Percentiles rank a stretch among this genome's conserved stretches.
Conservation (phyloP, 2,888 invertebrate genomes). For the Scaptomyza cyrtandrae region DNA sequence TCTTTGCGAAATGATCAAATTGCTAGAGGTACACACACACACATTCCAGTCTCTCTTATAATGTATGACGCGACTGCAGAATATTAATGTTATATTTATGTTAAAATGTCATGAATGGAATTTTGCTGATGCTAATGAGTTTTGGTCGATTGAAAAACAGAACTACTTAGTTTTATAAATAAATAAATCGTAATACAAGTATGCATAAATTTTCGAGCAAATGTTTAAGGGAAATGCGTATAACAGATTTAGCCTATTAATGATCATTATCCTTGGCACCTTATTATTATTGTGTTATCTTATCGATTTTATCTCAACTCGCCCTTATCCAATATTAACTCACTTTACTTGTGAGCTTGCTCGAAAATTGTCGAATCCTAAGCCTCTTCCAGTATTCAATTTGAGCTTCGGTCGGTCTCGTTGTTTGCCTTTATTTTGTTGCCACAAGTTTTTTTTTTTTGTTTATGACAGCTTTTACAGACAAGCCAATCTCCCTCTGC, state of each 20-base stretch:
- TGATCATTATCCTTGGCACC: not conserved
- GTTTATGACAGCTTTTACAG: constrained; percentile 64
- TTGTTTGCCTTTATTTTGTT: not conserved
- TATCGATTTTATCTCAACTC: not conserved
- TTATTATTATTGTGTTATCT: too few relatives aligned
- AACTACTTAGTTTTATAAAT: not conserved
- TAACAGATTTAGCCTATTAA: not conserved
- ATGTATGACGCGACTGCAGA: not conserved
- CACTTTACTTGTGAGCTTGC: not conserved
- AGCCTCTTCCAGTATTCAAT: constrained; percentile 29
- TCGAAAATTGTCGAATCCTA: constrained; percentile 3
- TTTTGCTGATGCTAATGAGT: not conserved
- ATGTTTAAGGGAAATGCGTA: not conserved
- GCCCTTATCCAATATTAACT: constrained; percentile 15
- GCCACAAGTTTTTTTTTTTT: constrained; percentile 45
- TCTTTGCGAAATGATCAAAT: not conserved
- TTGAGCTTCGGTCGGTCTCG: constrained; percentile 13
- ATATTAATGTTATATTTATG: not conserved
- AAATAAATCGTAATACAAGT: not conserved
- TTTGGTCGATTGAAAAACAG: not conserved
- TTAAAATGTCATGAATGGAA: not conserved
- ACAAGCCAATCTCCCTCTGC: constrained; percentile 1
- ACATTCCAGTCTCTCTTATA: not conserved
- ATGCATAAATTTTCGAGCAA: constrained; percentile 8
- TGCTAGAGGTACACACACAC: not conserved